Conservation (phyloP, 1,140 invertebrate genomes). For the Sesamia nonagrioides region DNA sequence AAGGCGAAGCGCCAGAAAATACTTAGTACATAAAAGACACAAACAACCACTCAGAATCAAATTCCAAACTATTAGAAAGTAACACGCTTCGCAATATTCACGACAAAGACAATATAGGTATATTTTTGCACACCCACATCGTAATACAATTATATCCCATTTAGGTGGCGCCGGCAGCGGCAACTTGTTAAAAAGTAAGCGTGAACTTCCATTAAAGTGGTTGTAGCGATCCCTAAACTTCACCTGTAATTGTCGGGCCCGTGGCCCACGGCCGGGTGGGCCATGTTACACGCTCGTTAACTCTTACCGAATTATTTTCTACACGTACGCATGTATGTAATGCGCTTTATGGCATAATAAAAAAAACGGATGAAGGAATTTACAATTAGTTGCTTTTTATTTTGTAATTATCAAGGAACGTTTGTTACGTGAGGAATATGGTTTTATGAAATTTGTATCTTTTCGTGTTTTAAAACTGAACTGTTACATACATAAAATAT, state of each 20-base stretch:
- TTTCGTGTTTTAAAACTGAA: no score
- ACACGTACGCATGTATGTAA: conserved; percentile 17
- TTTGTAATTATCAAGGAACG: not conserved
- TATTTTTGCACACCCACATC: conserved; percentile 37
- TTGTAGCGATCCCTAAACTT: conserved; percentile 66
- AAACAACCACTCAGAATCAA: not conserved
- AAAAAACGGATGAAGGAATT: not conserved
- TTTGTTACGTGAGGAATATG: no score
- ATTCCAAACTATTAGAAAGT: conserved; percentile 12
- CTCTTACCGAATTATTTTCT: conserved; percentile 19
- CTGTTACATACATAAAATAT: no score
- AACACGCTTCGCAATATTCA: not conserved
- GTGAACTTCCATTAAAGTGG: conserved; percentile 76
- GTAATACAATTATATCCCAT: conserved; percentile 51
- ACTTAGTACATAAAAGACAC: no score
- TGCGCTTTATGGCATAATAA: not conserved
- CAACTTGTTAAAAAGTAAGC: conserved; percentile 81
- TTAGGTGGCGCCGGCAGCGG: conserved; percentile 37
- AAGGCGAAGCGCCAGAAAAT: not conserved
- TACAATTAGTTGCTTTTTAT: not conserved
- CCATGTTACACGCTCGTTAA: conserved; percentile 47
- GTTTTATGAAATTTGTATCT: no score
- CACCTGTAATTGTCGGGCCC: conserved; percentile 72
- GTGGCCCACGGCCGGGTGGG: conserved; percentile 1
- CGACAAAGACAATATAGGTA: not conserved